Conservation (phyloP, 2,113 vertebrate species). For the Marcusenius ussheri region DNA sequence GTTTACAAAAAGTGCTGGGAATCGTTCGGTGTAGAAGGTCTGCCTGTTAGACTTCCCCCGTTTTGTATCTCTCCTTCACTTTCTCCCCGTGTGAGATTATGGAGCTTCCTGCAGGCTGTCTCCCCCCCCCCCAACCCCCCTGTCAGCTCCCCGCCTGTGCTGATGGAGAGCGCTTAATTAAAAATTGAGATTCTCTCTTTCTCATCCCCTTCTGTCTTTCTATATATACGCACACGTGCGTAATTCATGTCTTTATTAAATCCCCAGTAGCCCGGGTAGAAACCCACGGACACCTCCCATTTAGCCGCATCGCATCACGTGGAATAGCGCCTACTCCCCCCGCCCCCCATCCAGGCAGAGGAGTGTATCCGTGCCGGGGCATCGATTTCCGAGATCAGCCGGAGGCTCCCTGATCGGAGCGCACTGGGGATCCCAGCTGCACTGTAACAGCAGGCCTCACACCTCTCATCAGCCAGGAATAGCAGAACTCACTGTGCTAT, state of each 20-base stretch:
- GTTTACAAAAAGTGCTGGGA: not conserved
- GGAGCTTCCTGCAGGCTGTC: constrained; percentile 16
- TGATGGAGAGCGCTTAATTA: constrained; percentile 33
- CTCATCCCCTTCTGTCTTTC: constrained; percentile 28
- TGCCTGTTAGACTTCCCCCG: constrained; percentile 17
- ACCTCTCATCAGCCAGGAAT: not conserved
- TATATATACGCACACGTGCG: constrained; percentile 46
- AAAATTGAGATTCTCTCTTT: constrained; percentile 32
- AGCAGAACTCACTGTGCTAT: not conserved
- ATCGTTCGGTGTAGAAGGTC: not conserved
- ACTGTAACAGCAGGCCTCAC: not conserved
- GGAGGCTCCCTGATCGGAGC: not conserved
- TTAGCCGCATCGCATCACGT: not conserved
- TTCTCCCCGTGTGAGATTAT: constrained; percentile 5
- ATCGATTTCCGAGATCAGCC: not conserved
- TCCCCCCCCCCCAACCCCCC: constrained; percentile 36
- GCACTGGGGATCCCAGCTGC: not conserved
- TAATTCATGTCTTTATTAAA: constrained; percentile 47
- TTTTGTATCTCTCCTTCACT: not conserved
- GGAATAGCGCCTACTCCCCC: not conserved
- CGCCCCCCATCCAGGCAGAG: not conserved
- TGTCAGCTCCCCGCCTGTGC: constrained; percentile 26
- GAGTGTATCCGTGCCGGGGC: not conserved
- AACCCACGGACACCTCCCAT: constrained; percentile 18
- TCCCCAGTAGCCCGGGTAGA: constrained; percentile 29